Evolutionary conservation across 2,113 vertebrate species (phyloP), one percentile per base, ranked within the genome.

Genomic region (Bolborhynchus lineola): DNA sequence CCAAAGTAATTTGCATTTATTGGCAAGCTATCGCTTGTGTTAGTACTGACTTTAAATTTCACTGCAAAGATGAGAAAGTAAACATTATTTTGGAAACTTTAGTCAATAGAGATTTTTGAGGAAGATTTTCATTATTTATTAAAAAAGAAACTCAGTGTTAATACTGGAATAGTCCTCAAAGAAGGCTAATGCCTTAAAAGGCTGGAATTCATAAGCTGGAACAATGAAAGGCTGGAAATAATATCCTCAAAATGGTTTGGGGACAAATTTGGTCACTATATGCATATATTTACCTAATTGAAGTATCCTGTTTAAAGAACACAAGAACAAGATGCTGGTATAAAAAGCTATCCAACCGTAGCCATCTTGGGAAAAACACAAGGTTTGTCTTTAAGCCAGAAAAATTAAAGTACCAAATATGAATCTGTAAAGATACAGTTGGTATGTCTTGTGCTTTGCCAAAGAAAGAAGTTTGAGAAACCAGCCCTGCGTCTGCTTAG

Each of bases 1-100:
- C 92, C 86, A 87, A 94, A 86, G 24, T 82, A 86, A 55, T 95
- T 93, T 93, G 52, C 70, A 89, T 94, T 93, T 96, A 92, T 92
- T 95, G 95, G 47, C 69, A 94, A 92, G 62, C 42, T 78, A 86
- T 90, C 3, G 0, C 31, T 79, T 69, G 10, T 62, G 42, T 69
- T 93, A 72, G 52, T 41, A 71, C 28, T 94, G 69, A 82, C 88
- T 95, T 93, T 72, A 72, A 60, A 86, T 90, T 95, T 92, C 24
- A 33, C 46, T 49, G 10, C 42, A 84, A 82, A 84, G 18, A 68
- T 78, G 14, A 68, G 46, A 75, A 92, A 72, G 11, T 64, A 86
- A 92, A 84, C 6, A 57, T 35, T 83, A 67, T 65, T 89, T 76
- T 64, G 13, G 52, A 75, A 64, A 60, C 7, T 42, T 82, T 4